Evolutionary conservation across 1,140 invertebrate genomes (phyloP), one percentile per base, ranked within the genome.

Genomic region (Chironomus tepperi): DNA sequence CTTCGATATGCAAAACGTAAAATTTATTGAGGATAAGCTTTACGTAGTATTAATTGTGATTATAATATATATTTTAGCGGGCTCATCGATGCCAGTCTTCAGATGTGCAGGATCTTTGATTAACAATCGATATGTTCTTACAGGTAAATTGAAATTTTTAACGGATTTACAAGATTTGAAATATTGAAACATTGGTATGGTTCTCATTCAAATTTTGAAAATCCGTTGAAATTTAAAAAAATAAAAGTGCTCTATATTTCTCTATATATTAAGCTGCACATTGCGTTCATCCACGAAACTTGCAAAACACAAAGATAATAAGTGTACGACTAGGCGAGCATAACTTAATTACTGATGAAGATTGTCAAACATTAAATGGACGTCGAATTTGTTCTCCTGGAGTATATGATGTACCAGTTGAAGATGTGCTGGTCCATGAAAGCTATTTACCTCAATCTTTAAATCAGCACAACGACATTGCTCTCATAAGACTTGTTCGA

Each of bases 271-370:
- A 7, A 72, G 74, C 74, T 12, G 74, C 34, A 0, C 74, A 75
- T 73, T 75, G 74, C 12, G 65, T 75, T 10, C 8, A 75, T 8
- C n/a, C 5, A 16, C 9, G 42, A 0, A 8, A 15, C 16, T 9
- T 47, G 1, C 24, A 72, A 5, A 73, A 42, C 16, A 12, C 67
- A 15, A 9, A 43, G 3, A 8, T 21, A 84, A 75, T 79, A 10
- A 77, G 76, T 43, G 82, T 90, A 0, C 85, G 89, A 0, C 79
- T 91, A 0, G 89, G 89, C 1, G 89, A 90, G 79, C 87, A 88
- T 80, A 84, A 90, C 77, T 87, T 86, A 0, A 80, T 81, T 0
- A 86, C 82, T 1, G 78, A 84, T 0, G 76, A 72, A 2, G 89
- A 91, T 76, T 91, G 89, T 77, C 82, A 65, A 5, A 43, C 16